phyloP scores from a whole-genome alignment of 2,797 vertebrate genomes.

The Argentina silus region DNA sequence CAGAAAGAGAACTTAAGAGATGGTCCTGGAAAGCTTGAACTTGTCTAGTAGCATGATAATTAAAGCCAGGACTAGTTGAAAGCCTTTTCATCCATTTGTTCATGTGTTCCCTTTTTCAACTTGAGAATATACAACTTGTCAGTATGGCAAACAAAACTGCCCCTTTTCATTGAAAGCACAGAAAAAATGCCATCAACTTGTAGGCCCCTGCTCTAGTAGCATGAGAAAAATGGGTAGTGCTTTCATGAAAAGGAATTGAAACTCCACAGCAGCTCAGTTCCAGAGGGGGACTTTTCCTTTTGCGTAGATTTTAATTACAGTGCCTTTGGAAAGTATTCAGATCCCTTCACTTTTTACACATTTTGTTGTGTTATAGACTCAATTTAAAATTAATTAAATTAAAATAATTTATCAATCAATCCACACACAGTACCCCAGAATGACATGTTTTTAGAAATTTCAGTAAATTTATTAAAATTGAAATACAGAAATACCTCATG shows the following conservation, averaged over 20 bases:
- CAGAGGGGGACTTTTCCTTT: not conserved
- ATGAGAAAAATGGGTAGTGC: not conserved
- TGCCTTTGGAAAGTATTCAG: too few species aligned
- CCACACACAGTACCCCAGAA: too few species aligned
- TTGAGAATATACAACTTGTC: not conserved
- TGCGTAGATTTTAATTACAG: too few species aligned
- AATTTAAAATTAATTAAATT: too few species aligned
- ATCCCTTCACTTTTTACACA: too few species aligned
- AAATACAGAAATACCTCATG: too few species aligned
- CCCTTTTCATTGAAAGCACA: conserved; percentile 8
- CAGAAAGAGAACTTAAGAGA: not conserved
- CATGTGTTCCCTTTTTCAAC: not conserved
- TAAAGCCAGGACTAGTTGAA: not conserved
- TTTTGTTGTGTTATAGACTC: too few species aligned
- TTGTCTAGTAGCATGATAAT: not conserved
- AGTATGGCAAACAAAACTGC: not conserved
- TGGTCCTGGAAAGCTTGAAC: not conserved
- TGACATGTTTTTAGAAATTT: too few species aligned
- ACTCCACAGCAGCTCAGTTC: not conserved
- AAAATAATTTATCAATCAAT: too few species aligned
- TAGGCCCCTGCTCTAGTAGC: not conserved
- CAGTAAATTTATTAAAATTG: too few species aligned
- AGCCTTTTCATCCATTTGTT: not conserved
- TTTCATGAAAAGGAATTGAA: conserved; percentile 11
- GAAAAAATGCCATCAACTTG: not conserved